Conservation (phyloP, 2,888 invertebrate genomes). For the Smittia aterrima region DNA sequence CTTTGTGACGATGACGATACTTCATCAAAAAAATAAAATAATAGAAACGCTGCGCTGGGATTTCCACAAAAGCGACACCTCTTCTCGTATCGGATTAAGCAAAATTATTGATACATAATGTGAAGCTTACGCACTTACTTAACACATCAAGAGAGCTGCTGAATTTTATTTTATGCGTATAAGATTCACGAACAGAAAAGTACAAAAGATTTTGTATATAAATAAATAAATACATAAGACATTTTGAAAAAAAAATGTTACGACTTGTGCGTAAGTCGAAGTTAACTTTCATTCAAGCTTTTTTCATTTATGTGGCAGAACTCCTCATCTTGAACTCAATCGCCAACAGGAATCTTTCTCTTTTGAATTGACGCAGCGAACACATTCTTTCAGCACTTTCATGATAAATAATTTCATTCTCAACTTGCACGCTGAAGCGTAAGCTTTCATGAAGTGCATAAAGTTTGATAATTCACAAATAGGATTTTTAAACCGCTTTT, state of each 20-base stretch:
- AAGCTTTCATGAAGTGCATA: not conserved
- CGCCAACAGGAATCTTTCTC: not conserved
- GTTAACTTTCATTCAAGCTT: slow-evolving; percentile 11
- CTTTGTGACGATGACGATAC: not conserved
- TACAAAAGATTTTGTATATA: not conserved
- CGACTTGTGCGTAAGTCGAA: not conserved
- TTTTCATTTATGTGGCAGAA: not conserved
- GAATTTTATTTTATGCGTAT: slow-evolving; percentile 17
- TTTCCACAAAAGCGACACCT: not conserved
- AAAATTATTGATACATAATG: not conserved
- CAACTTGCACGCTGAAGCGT: not conserved
- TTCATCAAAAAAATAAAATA: too few species aligned
- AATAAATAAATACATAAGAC: not conserved
- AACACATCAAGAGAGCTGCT: too few species aligned
- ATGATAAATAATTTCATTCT: not conserved
- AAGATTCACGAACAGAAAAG: slow-evolving; percentile 22
- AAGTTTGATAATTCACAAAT: not conserved
- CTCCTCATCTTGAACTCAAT: not conserved
- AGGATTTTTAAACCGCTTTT: not conserved
- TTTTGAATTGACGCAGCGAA: not conserved
- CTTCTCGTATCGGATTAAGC: not conserved
- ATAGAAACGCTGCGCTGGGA: too few species aligned
- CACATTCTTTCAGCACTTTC: not conserved
- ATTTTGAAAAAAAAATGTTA: not conserved
- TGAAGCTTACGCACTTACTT: not conserved